Conservation (phyloP, 2,113 vertebrate species). For the Proterorhinus semilunaris region DNA sequence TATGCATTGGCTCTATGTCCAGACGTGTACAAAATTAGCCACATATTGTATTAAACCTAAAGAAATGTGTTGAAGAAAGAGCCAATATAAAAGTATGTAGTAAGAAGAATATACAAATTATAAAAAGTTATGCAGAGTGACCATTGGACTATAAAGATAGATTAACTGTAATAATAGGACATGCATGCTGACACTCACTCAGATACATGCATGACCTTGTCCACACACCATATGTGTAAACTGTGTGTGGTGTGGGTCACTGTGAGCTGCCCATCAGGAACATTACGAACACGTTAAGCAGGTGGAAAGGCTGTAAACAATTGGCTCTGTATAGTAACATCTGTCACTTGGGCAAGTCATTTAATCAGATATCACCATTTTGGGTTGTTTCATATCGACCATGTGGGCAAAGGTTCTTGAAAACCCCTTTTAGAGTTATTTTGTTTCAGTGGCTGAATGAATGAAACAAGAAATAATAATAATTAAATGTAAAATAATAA, state of each 20-base stretch:
- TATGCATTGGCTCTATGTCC: slow-evolving; percentile 8
- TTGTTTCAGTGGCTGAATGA: background rate
- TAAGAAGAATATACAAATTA: slow-evolving; percentile 29
- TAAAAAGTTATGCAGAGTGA: slow-evolving; percentile 3
- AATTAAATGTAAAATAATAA: background rate
- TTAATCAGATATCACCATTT: too few species aligned
- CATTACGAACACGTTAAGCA: background rate
- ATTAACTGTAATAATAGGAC: background rate
- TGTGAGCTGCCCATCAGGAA: slow-evolving; percentile 1
- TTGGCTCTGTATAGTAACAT: background rate
- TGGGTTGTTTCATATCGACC: background rate
- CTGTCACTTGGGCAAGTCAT: background rate
- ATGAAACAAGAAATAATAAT: background rate
- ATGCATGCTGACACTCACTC: background rate
- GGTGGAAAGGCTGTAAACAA: background rate
- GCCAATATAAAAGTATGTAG: slow-evolving; percentile 16
- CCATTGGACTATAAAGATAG: background rate
- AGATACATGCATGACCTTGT: background rate
- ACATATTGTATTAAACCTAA: slow-evolving; percentile 6
- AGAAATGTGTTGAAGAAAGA: slow-evolving; percentile 12
- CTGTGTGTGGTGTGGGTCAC: background rate
- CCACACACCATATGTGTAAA: slow-evolving; percentile 2
- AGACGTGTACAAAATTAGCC: slow-evolving; percentile 9
- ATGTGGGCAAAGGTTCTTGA: too few species aligned
- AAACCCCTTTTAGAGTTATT: background rate